phyloP scores from a whole-genome alignment of 2,113 vertebrate genomes.

The Paradoxurus hermaphroditus region DNA sequence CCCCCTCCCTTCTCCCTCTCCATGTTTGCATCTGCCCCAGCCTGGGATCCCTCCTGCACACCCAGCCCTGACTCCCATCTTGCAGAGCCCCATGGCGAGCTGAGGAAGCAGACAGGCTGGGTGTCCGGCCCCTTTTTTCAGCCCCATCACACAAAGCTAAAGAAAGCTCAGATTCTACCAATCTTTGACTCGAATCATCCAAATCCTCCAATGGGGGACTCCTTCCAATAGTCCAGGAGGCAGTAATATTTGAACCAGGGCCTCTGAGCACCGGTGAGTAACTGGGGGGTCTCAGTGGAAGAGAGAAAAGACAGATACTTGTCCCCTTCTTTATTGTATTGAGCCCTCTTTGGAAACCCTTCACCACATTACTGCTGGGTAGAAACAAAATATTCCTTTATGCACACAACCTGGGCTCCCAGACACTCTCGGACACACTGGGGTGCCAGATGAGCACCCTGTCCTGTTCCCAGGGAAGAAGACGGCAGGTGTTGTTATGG shows the following conservation, averaged over 20 bases:
- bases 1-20: neutral
- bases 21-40: neutral
- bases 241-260: neutral
- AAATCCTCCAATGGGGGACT: neutral
- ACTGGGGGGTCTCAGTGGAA: neutral
- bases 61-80: too few relatives aligned
- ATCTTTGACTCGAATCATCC: neutral
- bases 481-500: neutral
- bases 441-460: neutral
- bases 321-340: neutral
- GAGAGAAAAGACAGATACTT: neutral
- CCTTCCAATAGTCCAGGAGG: neutral
- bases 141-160: neutral
- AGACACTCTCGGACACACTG: too few relatives aligned
- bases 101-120: neutral
- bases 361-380: fast-evolving
- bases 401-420: neutral
- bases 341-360: neutral
- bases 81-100: neutral
- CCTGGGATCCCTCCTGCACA: neutral
- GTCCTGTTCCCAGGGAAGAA: neutral
- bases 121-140: neutral
- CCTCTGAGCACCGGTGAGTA: neutral
- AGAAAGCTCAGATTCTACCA: neutral
- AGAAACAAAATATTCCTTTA: neutral